These are phyloP conservation scores for Liparis tanakae DNA, from an alignment of 2,797 vertebrate species.

Conservation along the genomic window DNA sequence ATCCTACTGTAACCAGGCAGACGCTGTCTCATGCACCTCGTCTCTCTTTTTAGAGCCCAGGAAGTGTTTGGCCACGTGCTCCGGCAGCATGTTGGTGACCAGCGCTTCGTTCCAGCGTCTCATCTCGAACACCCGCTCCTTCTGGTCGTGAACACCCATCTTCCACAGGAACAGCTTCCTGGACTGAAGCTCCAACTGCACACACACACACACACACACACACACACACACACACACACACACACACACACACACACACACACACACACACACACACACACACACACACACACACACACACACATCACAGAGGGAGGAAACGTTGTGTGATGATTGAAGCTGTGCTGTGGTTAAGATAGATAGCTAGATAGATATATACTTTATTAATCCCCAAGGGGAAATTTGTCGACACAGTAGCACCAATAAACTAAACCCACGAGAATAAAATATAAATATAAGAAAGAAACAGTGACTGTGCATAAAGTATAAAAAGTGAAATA, in stretches of 20 bases:
- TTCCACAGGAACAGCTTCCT: slow-evolving; percentile 95
- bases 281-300: slow-evolving; percentile 2
- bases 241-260: slow-evolving; percentile 1
- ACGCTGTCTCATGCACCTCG: slow-evolving; percentile 80
- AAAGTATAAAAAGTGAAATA: too few relatives aligned
- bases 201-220: neutral
- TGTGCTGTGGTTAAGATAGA: neutral
- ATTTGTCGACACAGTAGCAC: too few relatives aligned
- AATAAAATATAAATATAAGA: too few relatives aligned
- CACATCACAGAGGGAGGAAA: neutral
- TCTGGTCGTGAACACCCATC: slow-evolving; percentile 92
- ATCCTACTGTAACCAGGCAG: too few relatives aligned
- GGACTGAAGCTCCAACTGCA: slow-evolving; percentile 91
- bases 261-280: neutral
- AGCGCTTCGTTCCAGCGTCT: slow-evolving; percentile 94
- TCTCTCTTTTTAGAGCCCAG: slow-evolving; percentile 94
- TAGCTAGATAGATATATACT: too few relatives aligned
- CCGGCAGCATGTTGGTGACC: slow-evolving; percentile 95
- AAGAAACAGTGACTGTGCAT: too few relatives aligned
- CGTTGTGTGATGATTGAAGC: neutral
- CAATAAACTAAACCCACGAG: too few relatives aligned
- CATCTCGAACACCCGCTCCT: slow-evolving; percentile 95
- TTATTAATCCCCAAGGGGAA: too few relatives aligned
- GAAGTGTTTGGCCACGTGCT: slow-evolving; percentile 93
- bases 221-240: slow-evolving; percentile 2